phyloP scores from a whole-genome alignment of 2,797 vertebrate genomes.

The Syndactyla subalaris region DNA sequence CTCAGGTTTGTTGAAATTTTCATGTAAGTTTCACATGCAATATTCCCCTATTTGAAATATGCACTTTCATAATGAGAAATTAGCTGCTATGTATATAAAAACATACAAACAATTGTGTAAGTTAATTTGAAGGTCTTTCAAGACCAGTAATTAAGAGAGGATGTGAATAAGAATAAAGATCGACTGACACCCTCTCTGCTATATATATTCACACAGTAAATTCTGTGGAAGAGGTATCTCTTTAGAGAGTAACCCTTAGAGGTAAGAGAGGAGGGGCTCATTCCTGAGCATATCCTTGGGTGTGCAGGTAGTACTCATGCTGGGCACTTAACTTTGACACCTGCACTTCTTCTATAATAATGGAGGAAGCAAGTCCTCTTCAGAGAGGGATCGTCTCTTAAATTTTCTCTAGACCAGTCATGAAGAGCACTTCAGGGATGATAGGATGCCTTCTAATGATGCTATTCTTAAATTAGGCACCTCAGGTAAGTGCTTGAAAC shows the following conservation, averaged over 20 bases:
- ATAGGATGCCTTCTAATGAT: background rate
- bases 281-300: background rate
- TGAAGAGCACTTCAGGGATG: background rate
- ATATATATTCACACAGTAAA: background rate
- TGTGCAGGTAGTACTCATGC: background rate
- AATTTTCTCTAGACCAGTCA: background rate
- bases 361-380: background rate
- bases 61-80: background rate
- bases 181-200: background rate
- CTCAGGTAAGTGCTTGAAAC: conserved; percentile 9
- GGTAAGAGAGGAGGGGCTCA: background rate
- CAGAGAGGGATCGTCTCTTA: background rate
- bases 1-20: background rate
- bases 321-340: background rate
- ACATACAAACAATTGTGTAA: background rate
- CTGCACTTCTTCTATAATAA: background rate
- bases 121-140: background rate
- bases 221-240: background rate
- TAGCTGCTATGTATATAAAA: background rate
- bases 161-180: background rate
- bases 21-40: background rate
- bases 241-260: background rate
- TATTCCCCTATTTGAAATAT: background rate
- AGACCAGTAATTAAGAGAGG: background rate
- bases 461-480: background rate